Conservation (phyloP, 2,888 invertebrate genomes). For the Ernsta delagoae region DNA sequence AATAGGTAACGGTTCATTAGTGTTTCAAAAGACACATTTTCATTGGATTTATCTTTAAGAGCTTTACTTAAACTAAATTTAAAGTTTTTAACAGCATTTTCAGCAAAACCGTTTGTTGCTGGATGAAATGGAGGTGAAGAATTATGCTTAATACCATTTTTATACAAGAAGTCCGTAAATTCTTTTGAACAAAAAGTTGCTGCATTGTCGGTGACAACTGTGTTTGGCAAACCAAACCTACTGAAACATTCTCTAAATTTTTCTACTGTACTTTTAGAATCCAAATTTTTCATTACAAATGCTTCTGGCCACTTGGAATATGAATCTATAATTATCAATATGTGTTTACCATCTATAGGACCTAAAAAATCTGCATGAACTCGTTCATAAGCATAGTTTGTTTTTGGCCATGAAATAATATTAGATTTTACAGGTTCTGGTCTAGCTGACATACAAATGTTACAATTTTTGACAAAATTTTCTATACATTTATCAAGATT, state of each 20-base stretch:
- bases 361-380: conserved; percentile 23
- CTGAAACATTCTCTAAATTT: conserved; percentile 21
- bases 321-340: conserved; percentile 32
- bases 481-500: conserved; percentile 28
- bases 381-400: conserved; percentile 15
- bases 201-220: conserved; percentile 9
- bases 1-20: background rate
- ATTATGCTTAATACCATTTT: conserved; percentile 34
- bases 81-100: conserved; percentile 3
- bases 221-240: background rate
- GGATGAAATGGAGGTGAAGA: conserved; percentile 34
- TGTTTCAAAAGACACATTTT: conserved; percentile 3
- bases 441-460: conserved; percentile 18
- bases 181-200: conserved; percentile 16
- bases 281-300: conserved; percentile 6
- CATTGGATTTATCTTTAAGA: background rate
- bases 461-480: conserved; percentile 19
- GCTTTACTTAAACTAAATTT: conserved; percentile 2
- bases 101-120: conserved; percentile 19
- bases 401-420: conserved; percentile 16
- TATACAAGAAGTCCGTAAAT: conserved; percentile 13
- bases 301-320: conserved; percentile 37
- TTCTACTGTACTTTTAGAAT: conserved; percentile 12
- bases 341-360: background rate
- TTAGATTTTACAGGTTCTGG: conserved; percentile 19